A percentile compares a stretch with the other conserved stretches of the same genome.
phyloP scores from a whole-genome alignment of 2,113 vertebrate genomes.

The Alethe castanea region DNA sequence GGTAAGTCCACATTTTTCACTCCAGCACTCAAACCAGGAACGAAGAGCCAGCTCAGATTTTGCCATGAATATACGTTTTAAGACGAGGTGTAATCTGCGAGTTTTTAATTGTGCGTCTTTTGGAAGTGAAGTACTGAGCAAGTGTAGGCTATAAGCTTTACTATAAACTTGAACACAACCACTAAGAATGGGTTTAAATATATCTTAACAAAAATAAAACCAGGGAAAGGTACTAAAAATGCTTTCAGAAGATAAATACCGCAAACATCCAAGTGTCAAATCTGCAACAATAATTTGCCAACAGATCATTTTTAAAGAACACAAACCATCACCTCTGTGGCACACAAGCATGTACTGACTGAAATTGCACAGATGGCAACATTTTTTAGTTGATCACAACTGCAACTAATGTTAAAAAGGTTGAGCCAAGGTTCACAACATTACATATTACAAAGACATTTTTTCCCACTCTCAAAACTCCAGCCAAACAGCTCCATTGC shows the following conservation, averaged over 20 bases:
- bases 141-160: not conserved
- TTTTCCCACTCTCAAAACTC: not conserved
- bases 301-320: not conserved
- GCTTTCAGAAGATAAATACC: not conserved
- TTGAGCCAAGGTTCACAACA: not conserved
- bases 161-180: not conserved
- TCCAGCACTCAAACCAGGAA: not conserved
- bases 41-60: not conserved
- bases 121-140: not conserved
- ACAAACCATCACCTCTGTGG: not conserved
- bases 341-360: not conserved
- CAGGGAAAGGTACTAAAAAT: not conserved
- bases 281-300: not conserved
- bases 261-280: not conserved
- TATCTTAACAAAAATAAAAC: not conserved
- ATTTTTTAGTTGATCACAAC: not conserved
- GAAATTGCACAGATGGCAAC: not conserved
- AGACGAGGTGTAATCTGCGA: not conserved
- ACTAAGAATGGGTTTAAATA: not conserved
- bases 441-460: not conserved
- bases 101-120: not conserved
- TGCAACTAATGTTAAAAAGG: not conserved
- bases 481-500: not conserved
- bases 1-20: not conserved
- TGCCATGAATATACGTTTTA: not conserved